A percentile compares a stretch with the other conserved stretches of the same genome.
These are phyloP conservation scores for Mesorhabditis belari DNA, from an alignment of 2,888 invertebrate species.

Conservation along the genomic window DNA sequence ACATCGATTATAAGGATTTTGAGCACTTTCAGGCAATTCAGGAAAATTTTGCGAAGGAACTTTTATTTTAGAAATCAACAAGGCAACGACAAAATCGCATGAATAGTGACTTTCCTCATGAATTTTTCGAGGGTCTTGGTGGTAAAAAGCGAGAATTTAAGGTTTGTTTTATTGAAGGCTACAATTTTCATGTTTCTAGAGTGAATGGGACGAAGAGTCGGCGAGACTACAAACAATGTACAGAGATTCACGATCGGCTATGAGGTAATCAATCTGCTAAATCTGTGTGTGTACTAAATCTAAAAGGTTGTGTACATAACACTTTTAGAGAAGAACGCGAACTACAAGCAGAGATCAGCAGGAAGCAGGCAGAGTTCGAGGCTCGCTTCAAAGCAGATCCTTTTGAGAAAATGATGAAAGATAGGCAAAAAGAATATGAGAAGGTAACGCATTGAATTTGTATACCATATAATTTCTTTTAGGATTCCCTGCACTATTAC, in stretches of 20 bases:
- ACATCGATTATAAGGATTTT: conserved; percentile 48
- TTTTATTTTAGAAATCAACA: conserved; percentile 7
- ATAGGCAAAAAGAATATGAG: background rate
- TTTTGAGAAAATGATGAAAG: background rate
- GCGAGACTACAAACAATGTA: conserved; percentile 10
- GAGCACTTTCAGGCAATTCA: conserved; percentile 48
- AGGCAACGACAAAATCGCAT: conserved; percentile 28
- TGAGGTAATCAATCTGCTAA: background rate
- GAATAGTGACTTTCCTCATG: conserved; percentile 38
- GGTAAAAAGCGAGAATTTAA: conserved; percentile 17
- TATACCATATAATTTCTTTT: background rate
- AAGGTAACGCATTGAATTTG: background rate
- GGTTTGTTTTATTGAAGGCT: background rate
- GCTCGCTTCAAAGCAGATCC: background rate
- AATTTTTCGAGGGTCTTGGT: conserved; percentile 35
- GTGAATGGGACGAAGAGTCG: conserved; percentile 28
- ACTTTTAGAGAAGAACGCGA: background rate
- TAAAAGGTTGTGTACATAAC: too few species aligned
- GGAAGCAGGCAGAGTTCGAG: background rate
- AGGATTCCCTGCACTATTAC: background rate
- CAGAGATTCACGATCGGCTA: background rate
- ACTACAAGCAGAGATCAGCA: background rate
- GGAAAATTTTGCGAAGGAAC: background rate
- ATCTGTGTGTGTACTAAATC: too few species aligned
- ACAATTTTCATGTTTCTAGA: conserved; percentile 12